These are phyloP conservation scores for Eueremaeus valkanovi DNA, from an alignment of 2,888 invertebrate genomes.

Conservation along the genomic window DNA sequence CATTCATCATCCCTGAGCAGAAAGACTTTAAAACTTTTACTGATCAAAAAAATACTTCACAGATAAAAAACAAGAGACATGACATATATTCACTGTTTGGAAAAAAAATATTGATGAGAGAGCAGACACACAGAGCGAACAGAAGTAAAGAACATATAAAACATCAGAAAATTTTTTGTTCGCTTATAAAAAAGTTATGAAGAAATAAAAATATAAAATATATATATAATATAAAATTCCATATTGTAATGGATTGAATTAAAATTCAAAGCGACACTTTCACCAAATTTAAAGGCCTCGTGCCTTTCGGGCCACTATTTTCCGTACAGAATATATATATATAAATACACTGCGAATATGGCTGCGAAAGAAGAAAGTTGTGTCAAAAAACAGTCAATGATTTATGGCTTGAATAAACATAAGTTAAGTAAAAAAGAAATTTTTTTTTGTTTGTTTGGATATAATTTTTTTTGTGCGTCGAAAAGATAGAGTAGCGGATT, in stretches of 20 bases:
- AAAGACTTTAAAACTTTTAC: no score
- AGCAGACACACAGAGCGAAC: no score
- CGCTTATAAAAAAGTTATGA: no score
- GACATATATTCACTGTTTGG: no score
- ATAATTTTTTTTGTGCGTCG: neutral
- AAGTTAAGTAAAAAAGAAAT: neutral
- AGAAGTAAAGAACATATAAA: no score
- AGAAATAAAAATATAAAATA: neutral
- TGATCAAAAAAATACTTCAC: no score
- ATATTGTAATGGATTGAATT: slow-evolving; percentile 18
- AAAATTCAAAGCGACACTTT: slow-evolving; percentile 29
- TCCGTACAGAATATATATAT: neutral
- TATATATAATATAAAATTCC: neutral
- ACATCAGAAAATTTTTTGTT: no score
- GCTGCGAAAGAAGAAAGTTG: neutral
- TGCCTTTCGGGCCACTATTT: neutral
- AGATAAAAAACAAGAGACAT: no score
- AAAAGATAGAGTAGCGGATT: neutral
- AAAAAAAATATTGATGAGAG: no score
- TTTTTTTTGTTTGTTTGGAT: neutral
- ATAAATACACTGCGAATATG: no score
- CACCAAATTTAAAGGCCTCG: neutral
- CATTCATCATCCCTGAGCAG: no score
- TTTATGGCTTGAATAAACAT: slow-evolving; percentile 26
- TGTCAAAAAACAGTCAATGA: slow-evolving; percentile 28